Conservation (phyloP, 1,140 invertebrate genomes). For the Aradophagus sp. region DNA sequence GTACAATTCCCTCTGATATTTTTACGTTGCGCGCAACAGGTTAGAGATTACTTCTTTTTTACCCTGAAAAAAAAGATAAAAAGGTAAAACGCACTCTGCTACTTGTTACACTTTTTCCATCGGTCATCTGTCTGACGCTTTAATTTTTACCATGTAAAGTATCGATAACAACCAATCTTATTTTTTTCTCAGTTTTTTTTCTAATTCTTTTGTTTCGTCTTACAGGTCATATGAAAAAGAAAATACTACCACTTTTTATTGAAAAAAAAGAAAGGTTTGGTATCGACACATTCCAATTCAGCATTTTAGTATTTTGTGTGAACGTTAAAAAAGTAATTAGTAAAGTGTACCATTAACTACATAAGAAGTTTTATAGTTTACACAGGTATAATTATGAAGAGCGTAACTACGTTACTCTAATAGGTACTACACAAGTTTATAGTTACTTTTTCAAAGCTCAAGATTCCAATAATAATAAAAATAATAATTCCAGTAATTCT, state of each 20-base stretch:
- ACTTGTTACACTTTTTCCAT: slow-evolving; percentile 50
- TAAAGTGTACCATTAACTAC: slow-evolving; percentile 47
- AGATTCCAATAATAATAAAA: slow-evolving; percentile 57
- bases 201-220: neutral
- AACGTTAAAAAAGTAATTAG: slow-evolving; percentile 56
- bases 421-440: slow-evolving; percentile 54
- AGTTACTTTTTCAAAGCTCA: slow-evolving; percentile 46
- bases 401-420: slow-evolving; percentile 58
- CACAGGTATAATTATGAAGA: slow-evolving; percentile 52
- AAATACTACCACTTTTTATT: too few species aligned
- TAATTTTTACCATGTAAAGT: slow-evolving; percentile 13
- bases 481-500: slow-evolving; percentile 54
- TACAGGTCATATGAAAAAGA: too few species aligned
- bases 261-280: slow-evolving; percentile 9
- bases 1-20: slow-evolving; percentile 49
- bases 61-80: slow-evolving; percentile 21
- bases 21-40: slow-evolving; percentile 48
- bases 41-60: slow-evolving; percentile 46
- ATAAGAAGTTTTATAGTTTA: slow-evolving; percentile 57
- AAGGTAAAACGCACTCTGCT: too few species aligned
- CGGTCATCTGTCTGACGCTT: slow-evolving; percentile 12
- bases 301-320: slow-evolving; percentile 13
- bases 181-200: slow-evolving; percentile 15
- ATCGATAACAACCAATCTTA: slow-evolving; percentile 10
- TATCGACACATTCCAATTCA: slow-evolving; percentile 22